Percentiles rank a stretch among this genome's conserved stretches.
These are phyloP conservation scores for Limnothrissa miodon DNA, from an alignment of 2,113 vertebrate species.

Conservation along the genomic window DNA sequence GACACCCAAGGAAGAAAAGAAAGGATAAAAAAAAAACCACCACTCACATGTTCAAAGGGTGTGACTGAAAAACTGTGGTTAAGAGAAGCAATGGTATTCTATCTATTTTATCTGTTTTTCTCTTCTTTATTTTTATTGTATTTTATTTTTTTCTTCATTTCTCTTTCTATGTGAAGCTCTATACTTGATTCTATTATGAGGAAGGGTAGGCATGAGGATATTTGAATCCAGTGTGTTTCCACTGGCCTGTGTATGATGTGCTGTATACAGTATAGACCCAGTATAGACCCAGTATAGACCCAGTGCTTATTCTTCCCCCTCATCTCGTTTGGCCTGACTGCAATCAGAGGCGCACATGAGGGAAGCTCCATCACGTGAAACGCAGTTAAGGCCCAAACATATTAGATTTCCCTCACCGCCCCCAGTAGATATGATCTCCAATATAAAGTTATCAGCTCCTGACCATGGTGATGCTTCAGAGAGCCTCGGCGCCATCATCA, in stretches of 20 bases:
- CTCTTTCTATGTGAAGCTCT: background rate
- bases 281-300: too few relatives aligned
- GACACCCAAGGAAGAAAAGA: background rate
- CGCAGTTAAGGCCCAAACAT: slow-evolving; percentile 51
- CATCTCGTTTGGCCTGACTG: slow-evolving; percentile 4
- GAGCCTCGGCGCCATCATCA: slow-evolving; percentile 62
- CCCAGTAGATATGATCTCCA: slow-evolving; percentile 49
- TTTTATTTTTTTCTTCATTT: too few relatives aligned
- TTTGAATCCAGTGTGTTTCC: background rate
- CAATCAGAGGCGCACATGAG: slow-evolving; percentile 1
- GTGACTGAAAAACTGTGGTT: background rate
- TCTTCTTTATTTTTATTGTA: too few relatives aligned
- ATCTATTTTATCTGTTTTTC: too few relatives aligned
- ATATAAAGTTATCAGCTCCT: slow-evolving; percentile 57
- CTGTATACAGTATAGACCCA: too few relatives aligned
- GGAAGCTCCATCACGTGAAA: slow-evolving; percentile 46
- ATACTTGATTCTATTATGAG: background rate
- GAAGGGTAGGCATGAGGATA: background rate
- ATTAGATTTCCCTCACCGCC: slow-evolving; percentile 65
- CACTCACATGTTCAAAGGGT: background rate
- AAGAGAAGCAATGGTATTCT: background rate
- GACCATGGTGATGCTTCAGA: slow-evolving; percentile 64
- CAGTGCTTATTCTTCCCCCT: background rate
- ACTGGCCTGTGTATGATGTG: background rate
- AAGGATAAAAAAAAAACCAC: background rate